phyloP scores from a whole-genome alignment of 2,888 invertebrate genomes.

The Asteroscopus sphinx region DNA sequence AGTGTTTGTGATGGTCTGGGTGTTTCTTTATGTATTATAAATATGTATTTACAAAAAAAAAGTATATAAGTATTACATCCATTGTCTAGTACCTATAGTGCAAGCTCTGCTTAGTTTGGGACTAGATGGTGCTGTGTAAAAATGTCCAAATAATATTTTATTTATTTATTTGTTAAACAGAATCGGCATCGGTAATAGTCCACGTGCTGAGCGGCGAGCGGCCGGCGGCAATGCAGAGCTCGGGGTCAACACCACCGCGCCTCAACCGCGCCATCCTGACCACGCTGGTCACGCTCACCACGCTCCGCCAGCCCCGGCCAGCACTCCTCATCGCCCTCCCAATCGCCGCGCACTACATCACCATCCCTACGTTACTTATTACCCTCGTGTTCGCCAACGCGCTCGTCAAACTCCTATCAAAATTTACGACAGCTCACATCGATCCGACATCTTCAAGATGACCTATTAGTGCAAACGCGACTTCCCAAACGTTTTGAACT shows the following conservation, averaged over 20 bases:
- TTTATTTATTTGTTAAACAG: constrained; percentile 74
- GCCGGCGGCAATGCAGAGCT: constrained; percentile 91
- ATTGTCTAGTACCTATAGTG: no score
- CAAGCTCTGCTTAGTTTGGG: no score
- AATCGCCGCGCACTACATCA: constrained; percentile 63
- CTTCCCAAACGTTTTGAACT: constrained; percentile 56
- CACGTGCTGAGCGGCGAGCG: constrained; percentile 95
- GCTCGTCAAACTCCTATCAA: constrained; percentile 48
- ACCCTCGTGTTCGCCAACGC: constrained; percentile 54
- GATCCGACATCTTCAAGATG: constrained; percentile 71
- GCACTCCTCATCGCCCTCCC: constrained; percentile 62
- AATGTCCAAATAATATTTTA: not conserved
- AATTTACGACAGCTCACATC: constrained; percentile 37
- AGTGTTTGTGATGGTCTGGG: no score
- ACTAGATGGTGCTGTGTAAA: no score
- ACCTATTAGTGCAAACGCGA: constrained; percentile 69
- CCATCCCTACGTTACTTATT: constrained; percentile 60
- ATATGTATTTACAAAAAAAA: no score
- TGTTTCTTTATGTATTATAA: no score
- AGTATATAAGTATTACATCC: no score
- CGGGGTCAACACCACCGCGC: constrained; percentile 77
- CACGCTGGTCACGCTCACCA: constrained; percentile 72
- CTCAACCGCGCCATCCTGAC: constrained; percentile 75
- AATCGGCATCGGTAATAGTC: constrained; percentile 95
- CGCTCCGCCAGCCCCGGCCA: constrained; percentile 65